A percentile compares a stretch with the other conserved stretches of the same genome.
These are phyloP conservation scores for Campoletis sonorensis DNA, from an alignment of 1,140 invertebrate species.

Conservation along the genomic window DNA sequence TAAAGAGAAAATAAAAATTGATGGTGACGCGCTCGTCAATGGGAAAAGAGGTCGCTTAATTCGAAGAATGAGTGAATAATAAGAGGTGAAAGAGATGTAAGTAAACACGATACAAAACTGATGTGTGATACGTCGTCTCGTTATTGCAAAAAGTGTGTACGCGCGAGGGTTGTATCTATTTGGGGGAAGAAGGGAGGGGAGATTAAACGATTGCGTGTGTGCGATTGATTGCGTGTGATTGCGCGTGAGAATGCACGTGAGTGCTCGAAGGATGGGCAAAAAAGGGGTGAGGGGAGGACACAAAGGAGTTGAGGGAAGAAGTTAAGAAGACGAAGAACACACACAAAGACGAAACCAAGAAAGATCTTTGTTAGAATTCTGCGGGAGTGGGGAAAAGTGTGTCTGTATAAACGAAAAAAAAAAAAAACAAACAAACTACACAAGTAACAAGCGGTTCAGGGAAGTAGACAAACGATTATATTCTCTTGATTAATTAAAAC, in stretches of 20 bases:
- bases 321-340: too few relatives aligned
- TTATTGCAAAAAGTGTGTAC: slow-evolving; percentile 25
- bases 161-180: slow-evolving; percentile 23
- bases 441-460: slow-evolving; percentile 8
- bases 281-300: slow-evolving; percentile 33
- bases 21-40: slow-evolving; percentile 9
- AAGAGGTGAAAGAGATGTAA: neutral
- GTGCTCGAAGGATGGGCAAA: neutral
- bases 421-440: slow-evolving; percentile 48
- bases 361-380: slow-evolving; percentile 64
- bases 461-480: slow-evolving; percentile 15
- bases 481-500: slow-evolving; percentile 50
- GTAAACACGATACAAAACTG: slow-evolving; percentile 31
- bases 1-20: slow-evolving; percentile 29
- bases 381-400: slow-evolving; percentile 29
- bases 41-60: slow-evolving; percentile 2
- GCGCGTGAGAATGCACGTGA: slow-evolving; percentile 12
- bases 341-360: neutral
- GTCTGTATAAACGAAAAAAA: neutral
- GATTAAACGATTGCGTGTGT: slow-evolving; percentile 40
- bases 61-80: slow-evolving; percentile 18
- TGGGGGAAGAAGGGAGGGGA: neutral
- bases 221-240: slow-evolving; percentile 35
- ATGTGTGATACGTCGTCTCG: slow-evolving; percentile 47
- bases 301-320: neutral